Percentiles rank a stretch among this genome's conserved stretches.
Evolutionary conservation across 2,888 invertebrate species (phyloP).

Genomic region (Thymelicus lineola): DNA sequence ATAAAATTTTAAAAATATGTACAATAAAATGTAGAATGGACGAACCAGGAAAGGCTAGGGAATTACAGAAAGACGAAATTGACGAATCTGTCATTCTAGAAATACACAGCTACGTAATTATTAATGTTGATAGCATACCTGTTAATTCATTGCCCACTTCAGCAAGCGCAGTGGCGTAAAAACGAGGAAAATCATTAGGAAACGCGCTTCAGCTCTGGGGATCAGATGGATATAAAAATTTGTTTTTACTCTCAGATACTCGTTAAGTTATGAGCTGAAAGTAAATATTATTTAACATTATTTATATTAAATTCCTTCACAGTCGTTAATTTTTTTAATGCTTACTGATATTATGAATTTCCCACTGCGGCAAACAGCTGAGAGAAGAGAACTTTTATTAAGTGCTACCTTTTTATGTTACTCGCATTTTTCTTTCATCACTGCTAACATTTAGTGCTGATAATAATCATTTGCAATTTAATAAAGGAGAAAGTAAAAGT

Average conservation of each 20-base stretch:
- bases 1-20: too few species aligned
- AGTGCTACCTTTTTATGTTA: too few species aligned
- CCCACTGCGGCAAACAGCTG: background rate
- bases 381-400: too few species aligned
- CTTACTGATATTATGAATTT: background rate
- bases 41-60: too few species aligned
- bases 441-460: too few species aligned
- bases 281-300: background rate
- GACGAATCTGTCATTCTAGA: too few species aligned
- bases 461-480: too few species aligned
- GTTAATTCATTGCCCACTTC: conserved; percentile 1
- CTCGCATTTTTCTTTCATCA: too few species aligned
- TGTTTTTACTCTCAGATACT: background rate
- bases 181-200: background rate
- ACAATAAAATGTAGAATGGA: too few species aligned
- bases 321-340: background rate
- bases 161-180: conserved; percentile 2
- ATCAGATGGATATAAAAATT: background rate
- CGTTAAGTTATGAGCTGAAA: background rate
- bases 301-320: conserved; percentile 2
- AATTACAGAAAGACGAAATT: too few species aligned
- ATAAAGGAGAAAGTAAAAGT: too few species aligned
- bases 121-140: background rate
- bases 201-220: background rate
- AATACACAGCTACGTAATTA: too few species aligned